Evolutionary conservation across 2,888 invertebrate genomes (phyloP), one percentile per base, ranked within the genome.

Genomic region (Drosophila colorata): DNA sequence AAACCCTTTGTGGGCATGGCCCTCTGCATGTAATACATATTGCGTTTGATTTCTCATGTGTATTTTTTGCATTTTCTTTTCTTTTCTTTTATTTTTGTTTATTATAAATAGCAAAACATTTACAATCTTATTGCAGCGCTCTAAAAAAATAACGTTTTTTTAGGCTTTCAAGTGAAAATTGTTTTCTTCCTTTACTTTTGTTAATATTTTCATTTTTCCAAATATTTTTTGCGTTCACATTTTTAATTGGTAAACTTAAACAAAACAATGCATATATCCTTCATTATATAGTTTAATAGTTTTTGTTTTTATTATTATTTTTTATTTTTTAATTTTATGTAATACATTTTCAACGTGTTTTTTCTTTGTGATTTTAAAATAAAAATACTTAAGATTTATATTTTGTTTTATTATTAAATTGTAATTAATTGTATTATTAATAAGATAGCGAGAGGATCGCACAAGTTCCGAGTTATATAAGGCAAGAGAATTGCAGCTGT

Each of bases 101-200:
- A 65, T 44, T 82, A 80, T 81, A 87, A 87, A 89, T 88, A 86
- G 75, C 69, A 86, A 84, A 89, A 88, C 78, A 88, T 89, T 75
- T 90, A 90, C 90, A 88, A 90, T 90, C 88, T 88, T 88, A 88
- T 88, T 88, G 88, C 90, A 79, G 74, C 63, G 73, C 68, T 70
- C 80, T 78, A 71, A 74, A 69, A 25, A 58, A 78, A 82, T 16
- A 76, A 60, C 41, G 25, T 61, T 63, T 69, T 70, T 46, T 56
- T 41, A 41, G 57, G 69, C 55, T 44, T 61, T 48, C 38, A 37
- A 48, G 6, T 52, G 43, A 38, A 52, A 56, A 43, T 23, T 38
- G 44, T 41, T 48, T 48, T 51, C 4, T 18, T 23, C 35, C 41
- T 41, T 48, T 48, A 48, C 4, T 18, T 48, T 20, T 20, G 18